Percentiles rank a stretch among this genome's conserved stretches.
phyloP scores from a whole-genome alignment of 2,888 invertebrate genomes.

The Drosophila putrida region DNA sequence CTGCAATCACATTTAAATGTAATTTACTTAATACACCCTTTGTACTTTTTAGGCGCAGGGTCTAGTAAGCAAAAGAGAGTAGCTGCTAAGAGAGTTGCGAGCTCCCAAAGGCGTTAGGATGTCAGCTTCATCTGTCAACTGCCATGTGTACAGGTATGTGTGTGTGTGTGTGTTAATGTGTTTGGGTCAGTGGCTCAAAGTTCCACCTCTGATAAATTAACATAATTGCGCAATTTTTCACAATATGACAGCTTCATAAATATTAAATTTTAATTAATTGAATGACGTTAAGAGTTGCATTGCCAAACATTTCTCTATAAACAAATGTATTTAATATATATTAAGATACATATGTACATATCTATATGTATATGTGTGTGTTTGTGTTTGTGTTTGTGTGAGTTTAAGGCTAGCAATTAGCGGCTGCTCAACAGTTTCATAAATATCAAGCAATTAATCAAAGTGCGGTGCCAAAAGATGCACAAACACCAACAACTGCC shows the following conservation, averaged over 20 bases:
- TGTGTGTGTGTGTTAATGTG: constrained; percentile 20
- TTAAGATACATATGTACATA: too few species aligned
- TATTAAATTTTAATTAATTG: constrained; percentile 76
- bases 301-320: constrained; percentile 17
- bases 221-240: constrained; percentile 67
- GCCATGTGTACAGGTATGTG: not conserved
- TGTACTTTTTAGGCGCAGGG: too few species aligned
- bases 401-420: constrained; percentile 54
- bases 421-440: constrained; percentile 50
- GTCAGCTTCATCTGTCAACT: constrained; percentile 48
- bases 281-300: constrained; percentile 49
- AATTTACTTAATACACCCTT: too few species aligned
- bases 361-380: not conserved
- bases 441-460: constrained; percentile 63
- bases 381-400: constrained; percentile 8
- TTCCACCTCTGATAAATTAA: constrained; percentile 53
- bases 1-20: too few species aligned
- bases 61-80: too few species aligned
- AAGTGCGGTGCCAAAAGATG: constrained; percentile 25
- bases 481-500: constrained; percentile 11
- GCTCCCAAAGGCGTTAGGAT: constrained; percentile 20
- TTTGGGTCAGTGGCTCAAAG: constrained; percentile 9
- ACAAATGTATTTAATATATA: too few species aligned
- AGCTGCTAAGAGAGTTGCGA: constrained; percentile 4
- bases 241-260: constrained; percentile 69